Percentiles rank a stretch among this genome's conserved stretches.
Conservation (phyloP, 2,113 vertebrate genomes). For the Leptobrachium ailaonicum region DNA sequence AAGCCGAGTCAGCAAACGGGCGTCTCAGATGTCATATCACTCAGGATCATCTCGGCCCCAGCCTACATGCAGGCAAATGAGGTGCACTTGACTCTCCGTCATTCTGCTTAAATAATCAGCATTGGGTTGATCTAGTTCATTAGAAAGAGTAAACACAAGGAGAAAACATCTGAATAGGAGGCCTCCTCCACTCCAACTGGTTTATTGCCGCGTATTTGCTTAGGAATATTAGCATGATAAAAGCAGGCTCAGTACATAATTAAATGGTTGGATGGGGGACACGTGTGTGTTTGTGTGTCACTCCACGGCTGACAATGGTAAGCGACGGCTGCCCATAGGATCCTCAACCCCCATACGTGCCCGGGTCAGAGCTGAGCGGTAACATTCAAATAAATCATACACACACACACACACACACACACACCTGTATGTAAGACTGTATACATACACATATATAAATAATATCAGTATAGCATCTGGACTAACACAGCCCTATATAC, state of each 20-base stretch:
- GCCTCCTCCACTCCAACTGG: slow-evolving; percentile 34
- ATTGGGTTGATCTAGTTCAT: slow-evolving; percentile 46
- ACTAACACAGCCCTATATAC: too few species aligned
- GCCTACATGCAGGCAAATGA: slow-evolving; percentile 30
- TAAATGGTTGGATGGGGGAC: slow-evolving; percentile 27
- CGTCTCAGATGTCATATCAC: background rate
- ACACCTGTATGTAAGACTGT: too few species aligned
- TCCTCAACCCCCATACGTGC: too few species aligned
- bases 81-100: slow-evolving; percentile 41
- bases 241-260: slow-evolving; percentile 38
- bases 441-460: too few species aligned
- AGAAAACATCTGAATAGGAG: slow-evolving; percentile 39
- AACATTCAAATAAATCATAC: too few species aligned
- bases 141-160: slow-evolving; percentile 42
- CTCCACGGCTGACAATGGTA: slow-evolving; percentile 31
- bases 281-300: slow-evolving; percentile 17
- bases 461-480: too few species aligned
- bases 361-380: too few species aligned
- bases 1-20: slow-evolving; percentile 9
- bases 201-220: slow-evolving; percentile 44
- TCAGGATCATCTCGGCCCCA: background rate
- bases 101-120: slow-evolving; percentile 47
- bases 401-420: too few species aligned
- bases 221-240: slow-evolving; percentile 44
- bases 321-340: slow-evolving; percentile 14